These are phyloP conservation scores for Axinella damicornis DNA, from an alignment of 37 sponge, comb jelly and placozoan species.

Conservation along the genomic window DNA sequence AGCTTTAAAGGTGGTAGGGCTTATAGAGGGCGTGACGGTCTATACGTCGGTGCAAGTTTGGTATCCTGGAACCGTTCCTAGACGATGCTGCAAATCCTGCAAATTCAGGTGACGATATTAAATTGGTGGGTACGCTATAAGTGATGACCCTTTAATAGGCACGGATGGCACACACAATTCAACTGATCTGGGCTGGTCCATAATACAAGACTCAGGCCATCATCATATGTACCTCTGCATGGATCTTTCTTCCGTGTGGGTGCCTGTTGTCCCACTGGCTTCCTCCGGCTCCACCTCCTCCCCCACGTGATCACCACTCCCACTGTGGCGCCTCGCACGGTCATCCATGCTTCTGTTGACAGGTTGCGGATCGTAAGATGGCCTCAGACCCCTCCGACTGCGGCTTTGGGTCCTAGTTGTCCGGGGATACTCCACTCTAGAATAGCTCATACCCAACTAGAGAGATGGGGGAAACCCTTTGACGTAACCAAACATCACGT, in stretches of 20 bases:
- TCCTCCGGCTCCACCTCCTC: neutral
- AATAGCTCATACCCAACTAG: neutral
- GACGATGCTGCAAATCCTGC: too few relatives aligned
- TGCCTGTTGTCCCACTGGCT: neutral
- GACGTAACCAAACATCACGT: neutral
- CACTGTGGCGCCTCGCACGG: neutral
- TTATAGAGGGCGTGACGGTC: too few relatives aligned
- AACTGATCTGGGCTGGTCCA: too few relatives aligned
- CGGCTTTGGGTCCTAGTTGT: neutral
- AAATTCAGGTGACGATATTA: too few relatives aligned
- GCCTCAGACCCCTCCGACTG: neutral
- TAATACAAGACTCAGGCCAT: too few relatives aligned
- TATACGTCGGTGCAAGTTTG: too few relatives aligned
- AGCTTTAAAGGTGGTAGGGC: too few relatives aligned
- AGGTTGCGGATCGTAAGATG: neutral
- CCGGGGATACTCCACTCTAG: neutral
- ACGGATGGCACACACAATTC: too few relatives aligned
- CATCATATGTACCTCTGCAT: neutral
- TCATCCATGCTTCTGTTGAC: neutral
- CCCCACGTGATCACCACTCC: neutral
- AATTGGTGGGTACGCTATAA: too few relatives aligned
- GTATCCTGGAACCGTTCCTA: too few relatives aligned
- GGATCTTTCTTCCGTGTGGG: neutral
- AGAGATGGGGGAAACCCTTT: slow-evolving; percentile 2
- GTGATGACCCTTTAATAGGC: too few relatives aligned